Percentiles rank a stretch among this genome's conserved stretches.
phyloP scores from a whole-genome alignment of 92 coral and sea anemone species.

The Montipora capitata region DNA sequence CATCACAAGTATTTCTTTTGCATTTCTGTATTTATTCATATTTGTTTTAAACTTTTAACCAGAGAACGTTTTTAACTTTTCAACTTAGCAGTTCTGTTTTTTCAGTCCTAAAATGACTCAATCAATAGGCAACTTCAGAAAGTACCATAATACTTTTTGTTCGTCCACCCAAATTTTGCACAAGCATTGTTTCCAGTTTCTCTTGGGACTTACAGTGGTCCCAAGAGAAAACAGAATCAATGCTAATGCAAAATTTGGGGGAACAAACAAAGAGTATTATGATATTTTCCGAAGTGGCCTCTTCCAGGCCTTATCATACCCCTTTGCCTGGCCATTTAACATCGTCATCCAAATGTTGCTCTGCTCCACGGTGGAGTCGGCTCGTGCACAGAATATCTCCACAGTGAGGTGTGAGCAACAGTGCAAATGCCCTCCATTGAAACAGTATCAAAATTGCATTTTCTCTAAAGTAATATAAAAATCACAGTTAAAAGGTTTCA shows the following conservation, averaged over 20 bases:
- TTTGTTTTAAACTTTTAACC: too few relatives aligned
- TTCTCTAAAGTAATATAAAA: constrained; percentile 8
- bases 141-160: too few relatives aligned
- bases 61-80: too few relatives aligned
- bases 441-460: background rate
- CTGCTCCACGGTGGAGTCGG: constrained; percentile 5
- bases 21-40: too few relatives aligned
- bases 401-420: background rate
- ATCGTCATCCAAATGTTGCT: constrained; percentile 3
- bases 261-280: too few relatives aligned
- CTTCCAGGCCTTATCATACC: background rate
- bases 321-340: constrained; percentile 1
- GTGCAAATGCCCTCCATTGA: constrained; percentile 9
- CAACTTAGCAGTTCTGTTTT: background rate
- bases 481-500: background rate
- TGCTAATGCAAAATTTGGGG: too few relatives aligned
- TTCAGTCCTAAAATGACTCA: background rate
- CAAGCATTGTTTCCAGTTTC: too few relatives aligned
- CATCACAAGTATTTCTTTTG: too few relatives aligned
- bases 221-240: too few relatives aligned
- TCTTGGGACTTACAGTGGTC: too few relatives aligned
- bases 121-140: background rate
- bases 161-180: too few relatives aligned
- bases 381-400: background rate
- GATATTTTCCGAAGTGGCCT: too few relatives aligned